Evolutionary conservation across 2,113 vertebrate genomes (phyloP), one percentile per base, ranked within the genome.

Genomic region (Ancistrus triradiatus): DNA sequence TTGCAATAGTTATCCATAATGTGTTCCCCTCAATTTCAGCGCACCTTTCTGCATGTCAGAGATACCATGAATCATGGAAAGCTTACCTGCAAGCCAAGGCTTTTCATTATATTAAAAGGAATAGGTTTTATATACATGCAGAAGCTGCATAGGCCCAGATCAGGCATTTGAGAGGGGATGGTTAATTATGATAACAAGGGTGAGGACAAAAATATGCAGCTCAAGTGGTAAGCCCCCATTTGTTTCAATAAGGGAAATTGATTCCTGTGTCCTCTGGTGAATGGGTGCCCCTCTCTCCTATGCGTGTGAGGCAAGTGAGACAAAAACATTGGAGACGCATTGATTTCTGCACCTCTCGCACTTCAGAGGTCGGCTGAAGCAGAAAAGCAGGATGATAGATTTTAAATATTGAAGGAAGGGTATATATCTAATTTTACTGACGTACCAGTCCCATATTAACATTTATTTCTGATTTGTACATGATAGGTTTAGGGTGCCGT

Each of bases 181-280:
- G 82, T 84, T 84, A 80, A 87, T 86, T 83, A 83, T 78, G 78
- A 84, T 85, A 82, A 85, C 78, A 85, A 80, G 66, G 72, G 78
- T 79, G 77, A 31, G 51, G 72, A 78, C 78, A 77, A 79, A 75
- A 77, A 77, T 74, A 74, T 37, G 15, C 63, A 28, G 71, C 73
- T 74, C 78, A 77, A 68, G 44, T 66, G 81, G 77, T 49, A 75
- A 79, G 75, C 76, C 33, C 64, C 84, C 82, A 84, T 89, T 87
- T 87, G 79, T 88, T 88, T 86, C 81, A 84, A 84, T 86, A 86
- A 86, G 74, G 70, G 81, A 83, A 89, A 88, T 86, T 85, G 85
- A 87, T 86, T 87, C 78, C 66, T 46, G 70, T 79, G 84, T 86
- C 83, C 80, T 86, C 64, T 77, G 69, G 61, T 82, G 80, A 77